phyloP scores from a whole-genome alignment of 2,113 vertebrate species.

The Nansenia antarctica region DNA sequence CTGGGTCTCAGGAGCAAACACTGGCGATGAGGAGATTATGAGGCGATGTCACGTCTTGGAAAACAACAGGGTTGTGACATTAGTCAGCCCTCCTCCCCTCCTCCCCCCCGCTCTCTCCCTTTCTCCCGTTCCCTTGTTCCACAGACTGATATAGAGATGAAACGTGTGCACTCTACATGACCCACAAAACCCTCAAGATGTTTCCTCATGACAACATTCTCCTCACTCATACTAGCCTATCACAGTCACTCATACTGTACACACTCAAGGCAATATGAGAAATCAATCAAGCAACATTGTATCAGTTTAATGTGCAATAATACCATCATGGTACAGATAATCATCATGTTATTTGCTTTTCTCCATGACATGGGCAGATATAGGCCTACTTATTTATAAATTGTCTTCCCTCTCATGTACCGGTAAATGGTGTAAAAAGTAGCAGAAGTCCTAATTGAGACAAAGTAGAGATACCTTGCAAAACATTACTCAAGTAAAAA shows the following conservation, averaged over 20 bases:
- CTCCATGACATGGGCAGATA: background rate
- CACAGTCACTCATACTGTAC: no score
- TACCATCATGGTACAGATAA: background rate
- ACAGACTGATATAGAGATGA: background rate
- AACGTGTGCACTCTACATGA: background rate
- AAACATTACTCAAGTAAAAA: no score
- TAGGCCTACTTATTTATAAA: background rate
- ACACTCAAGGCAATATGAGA: background rate
- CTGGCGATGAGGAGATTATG: slow-evolving; percentile 2
- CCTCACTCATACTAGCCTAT: no score
- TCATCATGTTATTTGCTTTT: background rate
- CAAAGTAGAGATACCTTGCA: no score
- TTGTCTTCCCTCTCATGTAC: background rate
- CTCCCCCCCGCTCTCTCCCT: background rate
- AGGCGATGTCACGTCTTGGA: slow-evolving; percentile 1
- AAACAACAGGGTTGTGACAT: slow-evolving; percentile 1
- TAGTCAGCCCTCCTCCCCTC: background rate
- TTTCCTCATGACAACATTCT: background rate
- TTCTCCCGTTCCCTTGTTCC: background rate
- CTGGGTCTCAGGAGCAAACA: background rate
- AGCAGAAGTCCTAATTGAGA: no score
- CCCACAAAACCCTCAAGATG: background rate
- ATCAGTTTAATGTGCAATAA: background rate
- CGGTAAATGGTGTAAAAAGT: no score
- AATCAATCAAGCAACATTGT: background rate